Evolutionary conservation across 1,140 invertebrate species (phyloP).

Genomic region (Diorhabda sublineata): DNA sequence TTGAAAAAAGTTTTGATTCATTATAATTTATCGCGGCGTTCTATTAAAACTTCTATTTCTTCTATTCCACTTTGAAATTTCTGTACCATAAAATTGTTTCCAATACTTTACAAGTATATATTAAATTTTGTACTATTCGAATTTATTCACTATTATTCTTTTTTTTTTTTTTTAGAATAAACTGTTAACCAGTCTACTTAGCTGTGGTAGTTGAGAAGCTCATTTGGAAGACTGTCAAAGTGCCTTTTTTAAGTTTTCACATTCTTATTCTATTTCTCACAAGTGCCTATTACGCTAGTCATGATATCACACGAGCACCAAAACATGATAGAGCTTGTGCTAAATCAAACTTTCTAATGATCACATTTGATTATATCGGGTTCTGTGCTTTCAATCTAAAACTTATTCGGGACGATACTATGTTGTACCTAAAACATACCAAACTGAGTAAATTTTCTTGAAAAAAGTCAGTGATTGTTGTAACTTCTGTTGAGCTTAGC

Average conservation of each 20-base stretch:
- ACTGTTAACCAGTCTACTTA: slow-evolving; percentile 4
- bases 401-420: too few species aligned
- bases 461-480: too few species aligned
- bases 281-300: slow-evolving; percentile 8
- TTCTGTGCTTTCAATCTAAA: too few species aligned
- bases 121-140: too few species aligned
- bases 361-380: background rate
- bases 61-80: background rate
- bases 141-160: background rate
- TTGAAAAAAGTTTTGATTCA: background rate
- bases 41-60: background rate
- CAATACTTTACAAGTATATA: background rate
- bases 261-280: slow-evolving; percentile 1
- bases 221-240: slow-evolving; percentile 11
- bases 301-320: slow-evolving; percentile 5
- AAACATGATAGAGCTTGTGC: background rate
- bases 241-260: slow-evolving; percentile 2
- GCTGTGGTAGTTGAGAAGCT: slow-evolving; percentile 10
- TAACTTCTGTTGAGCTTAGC: too few species aligned
- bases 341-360: background rate
- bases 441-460: too few species aligned
- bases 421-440: too few species aligned
- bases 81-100: background rate
- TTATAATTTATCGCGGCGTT: background rate
- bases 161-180: slow-evolving; percentile 9